Base-by-base conservation (phyloP, 2,888 invertebrate genomes). In the Scelioninae gen. 1 region DNA sequence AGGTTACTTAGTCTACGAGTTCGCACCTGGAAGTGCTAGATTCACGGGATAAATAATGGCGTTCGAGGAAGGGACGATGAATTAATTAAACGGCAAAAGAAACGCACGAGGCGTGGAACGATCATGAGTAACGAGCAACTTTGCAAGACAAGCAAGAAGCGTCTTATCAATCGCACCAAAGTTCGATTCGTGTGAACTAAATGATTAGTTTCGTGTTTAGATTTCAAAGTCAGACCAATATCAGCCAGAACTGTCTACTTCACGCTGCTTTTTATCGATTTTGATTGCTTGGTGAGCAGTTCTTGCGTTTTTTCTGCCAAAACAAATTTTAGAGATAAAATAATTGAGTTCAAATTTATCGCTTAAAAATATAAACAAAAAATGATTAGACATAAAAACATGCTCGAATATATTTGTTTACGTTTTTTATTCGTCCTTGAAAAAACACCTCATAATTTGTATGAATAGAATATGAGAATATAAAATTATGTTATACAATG, bases 61-160 rank as follows among this genome's bases (percentile, higher is more conserved):
- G 71, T 60, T 60, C 71, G 16, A 66, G n/a, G 63, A 68, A 66
- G 16, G 15, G 69, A 53, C 69, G 82, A 83, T 75, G 78, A 77
- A 82, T 82, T 77, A 82, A 82, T 82, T 82, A 77, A 82, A 77
- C 63, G 49, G 77, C 60, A 65, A 40, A 82, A 82, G 76, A 76
- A 76, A 76, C 65, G 76, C 69, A 23, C 63, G 38, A 60, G 82
- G 72, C 82, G 66, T 71, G 56, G 63, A 63, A 23, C 53, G 32
- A 11, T 43, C 68, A 63, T 62, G 68, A 79, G 13, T 74, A 74
- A 80, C 80, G 32, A 74, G 62, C 60, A 51, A 47, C 65, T 49
- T 55, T 29, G 32, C 63, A 10, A 13, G 16, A 45, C 63, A 34
- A 8, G 16, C 45, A 43, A 80, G 40, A 68, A 69, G 40, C 40